Evolutionary conservation across 2,888 invertebrate species (phyloP).

Genomic region (Coleophora deauratella): DNA sequence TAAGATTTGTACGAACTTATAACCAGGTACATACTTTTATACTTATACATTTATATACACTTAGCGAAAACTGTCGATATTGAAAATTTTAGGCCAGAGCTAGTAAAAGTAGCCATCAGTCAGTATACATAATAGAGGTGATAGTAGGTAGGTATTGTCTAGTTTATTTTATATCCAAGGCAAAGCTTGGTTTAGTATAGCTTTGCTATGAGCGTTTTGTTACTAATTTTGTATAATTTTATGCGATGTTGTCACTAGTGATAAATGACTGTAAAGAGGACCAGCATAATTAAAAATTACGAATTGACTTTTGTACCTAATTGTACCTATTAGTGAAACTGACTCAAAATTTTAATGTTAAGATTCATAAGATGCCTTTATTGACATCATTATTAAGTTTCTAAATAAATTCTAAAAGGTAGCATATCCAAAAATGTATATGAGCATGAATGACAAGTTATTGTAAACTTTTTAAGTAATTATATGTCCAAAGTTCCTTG

Average conservation of each 20-base stretch:
- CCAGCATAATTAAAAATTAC: conserved; percentile 49
- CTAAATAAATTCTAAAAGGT: conserved; percentile 29
- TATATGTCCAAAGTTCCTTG: conserved; percentile 1
- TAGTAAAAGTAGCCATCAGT: conserved; percentile 30
- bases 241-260: conserved; percentile 32
- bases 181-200: too few species aligned
- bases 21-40: conserved; percentile 6
- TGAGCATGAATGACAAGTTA: too few species aligned
- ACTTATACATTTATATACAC: conserved; percentile 19
- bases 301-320: conserved; percentile 17
- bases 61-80: conserved; percentile 44
- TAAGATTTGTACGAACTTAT: too few species aligned
- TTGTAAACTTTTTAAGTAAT: background rate
- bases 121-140: conserved; percentile 13
- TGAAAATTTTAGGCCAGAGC: conserved; percentile 31
- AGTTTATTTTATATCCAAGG: conserved; percentile 1
- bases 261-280: conserved; percentile 46
- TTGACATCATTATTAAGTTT: conserved; percentile 24
- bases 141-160: conserved; percentile 4
- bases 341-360: conserved; percentile 34
- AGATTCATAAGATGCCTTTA: conserved; percentile 17
- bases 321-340: conserved; percentile 56
- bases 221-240: conserved; percentile 50
- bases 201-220: conserved; percentile 31
- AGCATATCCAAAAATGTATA: conserved; percentile 24